These are phyloP conservation scores for Scartelaos histophorus DNA, from an alignment of 2,113 vertebrate species.

Conservation along the genomic window DNA sequence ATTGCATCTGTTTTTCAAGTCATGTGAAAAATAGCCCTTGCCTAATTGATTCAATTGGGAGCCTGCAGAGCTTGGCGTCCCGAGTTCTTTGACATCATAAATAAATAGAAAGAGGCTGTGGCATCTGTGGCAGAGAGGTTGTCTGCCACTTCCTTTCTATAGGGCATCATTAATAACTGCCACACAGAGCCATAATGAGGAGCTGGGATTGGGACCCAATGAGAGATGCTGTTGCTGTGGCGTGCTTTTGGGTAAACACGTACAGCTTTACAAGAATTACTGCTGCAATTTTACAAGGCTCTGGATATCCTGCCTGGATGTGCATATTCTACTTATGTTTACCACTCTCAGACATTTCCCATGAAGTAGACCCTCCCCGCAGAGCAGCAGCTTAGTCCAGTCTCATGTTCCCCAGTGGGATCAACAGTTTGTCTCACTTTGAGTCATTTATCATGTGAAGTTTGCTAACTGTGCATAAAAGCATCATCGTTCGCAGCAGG, in stretches of 20 bases:
- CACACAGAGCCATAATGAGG: constrained; percentile 60
- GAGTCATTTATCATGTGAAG: neutral
- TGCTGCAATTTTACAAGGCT: constrained; percentile 69
- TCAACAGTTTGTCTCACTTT: constrained; percentile 11
- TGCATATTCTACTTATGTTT: constrained; percentile 37
- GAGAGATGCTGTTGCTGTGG: constrained; percentile 36
- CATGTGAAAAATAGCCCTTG: constrained; percentile 28
- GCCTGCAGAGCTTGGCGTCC: constrained; percentile 45
- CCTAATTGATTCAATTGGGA: constrained; percentile 50
- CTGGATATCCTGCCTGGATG: constrained; percentile 66
- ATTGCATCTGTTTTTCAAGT: constrained; percentile 50
- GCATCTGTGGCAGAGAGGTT: constrained; percentile 36
- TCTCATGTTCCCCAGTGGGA: neutral
- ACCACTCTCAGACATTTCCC: constrained; percentile 48
- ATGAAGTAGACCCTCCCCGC: constrained; percentile 37
- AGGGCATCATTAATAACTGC: constrained; percentile 65
- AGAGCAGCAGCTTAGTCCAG: constrained; percentile 15
- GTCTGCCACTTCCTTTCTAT: constrained; percentile 51
- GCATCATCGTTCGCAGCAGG: neutral
- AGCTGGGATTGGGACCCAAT: constrained; percentile 51
- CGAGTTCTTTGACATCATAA: constrained; percentile 48
- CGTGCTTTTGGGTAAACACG: constrained; percentile 67
- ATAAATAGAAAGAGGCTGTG: constrained; percentile 48
- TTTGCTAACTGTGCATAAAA: neutral
- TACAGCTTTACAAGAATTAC: constrained; percentile 63